Evolutionary conservation across 2,113 vertebrate species (phyloP).

Genomic region (Nerophis ophidion): DNA sequence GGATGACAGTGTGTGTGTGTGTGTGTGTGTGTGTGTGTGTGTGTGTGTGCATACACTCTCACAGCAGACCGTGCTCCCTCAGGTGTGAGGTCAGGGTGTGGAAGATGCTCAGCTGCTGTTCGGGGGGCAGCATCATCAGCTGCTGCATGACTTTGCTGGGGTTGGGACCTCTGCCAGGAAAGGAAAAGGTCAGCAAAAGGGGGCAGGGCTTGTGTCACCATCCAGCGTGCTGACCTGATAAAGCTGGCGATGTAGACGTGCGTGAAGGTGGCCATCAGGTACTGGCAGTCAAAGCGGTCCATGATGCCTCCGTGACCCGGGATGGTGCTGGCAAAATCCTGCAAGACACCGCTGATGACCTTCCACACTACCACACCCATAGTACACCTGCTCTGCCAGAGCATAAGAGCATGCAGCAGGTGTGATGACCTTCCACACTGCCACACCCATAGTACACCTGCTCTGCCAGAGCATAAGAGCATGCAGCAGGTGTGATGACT

Average conservation of each 20-base stretch:
- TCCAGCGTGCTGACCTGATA: constrained; percentile 73
- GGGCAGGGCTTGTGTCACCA: background rate
- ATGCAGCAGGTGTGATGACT: too few species aligned
- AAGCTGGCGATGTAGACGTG: constrained; percentile 97
- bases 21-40: too few species aligned
- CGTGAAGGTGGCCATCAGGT: constrained; percentile 97
- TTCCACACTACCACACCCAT: too few species aligned
- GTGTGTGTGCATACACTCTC: background rate
- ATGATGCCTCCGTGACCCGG: constrained; percentile 97
- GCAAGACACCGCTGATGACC: background rate
- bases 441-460: too few species aligned
- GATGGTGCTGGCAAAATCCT: constrained; percentile 97
- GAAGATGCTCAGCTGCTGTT: constrained; percentile 88
- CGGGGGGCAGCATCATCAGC: constrained; percentile 85
- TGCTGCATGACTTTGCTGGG: constrained; percentile 93
- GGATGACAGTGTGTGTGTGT: constrained; percentile 18
- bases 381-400: too few species aligned
- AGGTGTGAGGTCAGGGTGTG: constrained; percentile 83
- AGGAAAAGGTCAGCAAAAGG: background rate
- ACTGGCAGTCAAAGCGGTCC: constrained; percentile 98
- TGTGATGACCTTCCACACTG: too few species aligned
- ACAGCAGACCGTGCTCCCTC: constrained; percentile 79
- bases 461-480: too few species aligned
- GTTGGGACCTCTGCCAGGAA: constrained; percentile 83
- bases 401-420: too few species aligned